Conservation (phyloP, 2,113 vertebrate species). For the Entomyzon cyanotis region DNA sequence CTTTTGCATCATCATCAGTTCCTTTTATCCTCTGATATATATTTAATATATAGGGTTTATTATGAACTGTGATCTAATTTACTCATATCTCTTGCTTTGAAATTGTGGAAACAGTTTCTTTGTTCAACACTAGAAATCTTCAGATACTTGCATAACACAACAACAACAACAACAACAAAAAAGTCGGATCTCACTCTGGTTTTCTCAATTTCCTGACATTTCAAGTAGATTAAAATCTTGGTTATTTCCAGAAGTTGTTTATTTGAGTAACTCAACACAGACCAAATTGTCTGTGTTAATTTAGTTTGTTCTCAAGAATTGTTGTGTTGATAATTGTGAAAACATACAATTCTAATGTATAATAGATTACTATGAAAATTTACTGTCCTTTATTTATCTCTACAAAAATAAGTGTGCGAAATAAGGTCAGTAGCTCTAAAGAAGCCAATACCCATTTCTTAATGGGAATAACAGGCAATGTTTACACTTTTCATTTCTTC, state of each 20-base stretch:
- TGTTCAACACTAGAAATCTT: neutral
- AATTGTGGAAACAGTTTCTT: neutral
- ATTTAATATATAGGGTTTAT: neutral
- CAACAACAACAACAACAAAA: neutral
- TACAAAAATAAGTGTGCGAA: neutral
- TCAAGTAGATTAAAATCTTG: neutral
- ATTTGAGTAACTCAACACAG: neutral
- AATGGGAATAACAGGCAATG: neutral
- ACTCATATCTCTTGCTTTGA: neutral
- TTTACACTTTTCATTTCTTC: slow-evolving; percentile 7
- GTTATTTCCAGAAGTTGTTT: neutral
- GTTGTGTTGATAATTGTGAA: neutral
- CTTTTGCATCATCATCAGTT: neutral
- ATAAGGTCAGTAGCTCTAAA: neutral
- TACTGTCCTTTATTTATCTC: neutral
- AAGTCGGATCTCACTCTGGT: neutral
- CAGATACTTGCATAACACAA: neutral
- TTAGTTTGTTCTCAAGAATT: neutral
- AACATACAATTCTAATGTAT: neutral
- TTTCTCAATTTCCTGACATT: slow-evolving; percentile 1
- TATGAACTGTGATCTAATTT: neutral
- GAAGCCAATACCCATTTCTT: neutral
- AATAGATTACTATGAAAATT: neutral
- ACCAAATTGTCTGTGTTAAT: neutral
- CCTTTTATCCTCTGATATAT: neutral